These are phyloP conservation scores for Bergia puertoricense DNA, from an alignment of 92 coral and sea anemone genomes.

Conservation along the genomic window DNA sequence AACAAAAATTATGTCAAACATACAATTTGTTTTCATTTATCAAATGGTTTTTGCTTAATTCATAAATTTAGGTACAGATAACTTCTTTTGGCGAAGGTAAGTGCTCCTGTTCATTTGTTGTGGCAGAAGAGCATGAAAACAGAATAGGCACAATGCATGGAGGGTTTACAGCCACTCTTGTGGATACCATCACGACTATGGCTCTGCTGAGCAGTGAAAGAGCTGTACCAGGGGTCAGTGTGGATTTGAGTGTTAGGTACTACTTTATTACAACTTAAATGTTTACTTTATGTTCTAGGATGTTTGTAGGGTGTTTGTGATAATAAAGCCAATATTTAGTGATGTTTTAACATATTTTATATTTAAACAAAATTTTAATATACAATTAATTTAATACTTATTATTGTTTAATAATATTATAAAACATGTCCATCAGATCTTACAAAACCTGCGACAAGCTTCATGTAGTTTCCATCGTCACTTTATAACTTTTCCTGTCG, in stretches of 20 bases:
- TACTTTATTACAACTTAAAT: not conserved
- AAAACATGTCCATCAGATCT: no score
- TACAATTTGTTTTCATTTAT: not conserved
- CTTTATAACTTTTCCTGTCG: no score
- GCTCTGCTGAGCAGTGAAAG: conserved; percentile 55
- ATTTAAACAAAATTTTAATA: no score
- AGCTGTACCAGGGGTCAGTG: conserved; percentile 78
- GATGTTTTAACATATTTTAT: no score
- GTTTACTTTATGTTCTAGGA: not conserved
- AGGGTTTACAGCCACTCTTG: conserved; percentile 83
- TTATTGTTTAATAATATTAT: no score
- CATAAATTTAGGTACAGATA: conserved; percentile 60
- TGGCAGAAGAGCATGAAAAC: conserved; percentile 79
- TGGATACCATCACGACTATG: conserved; percentile 75
- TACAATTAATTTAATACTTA: no score
- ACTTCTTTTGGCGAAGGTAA: conserved; percentile 76
- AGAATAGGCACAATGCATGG: conserved; percentile 81
- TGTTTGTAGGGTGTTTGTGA: not conserved
- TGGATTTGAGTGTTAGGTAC: conserved; percentile 80
- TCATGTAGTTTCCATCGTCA: no score
- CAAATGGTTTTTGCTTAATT: not conserved
- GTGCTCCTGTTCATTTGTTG: conserved; percentile 69
- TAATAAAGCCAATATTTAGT: no score
- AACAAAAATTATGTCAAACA: no score
- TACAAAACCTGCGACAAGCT: no score